Conservation (phyloP, 2,797 vertebrate species). For the Bucorvus abyssinicus region DNA sequence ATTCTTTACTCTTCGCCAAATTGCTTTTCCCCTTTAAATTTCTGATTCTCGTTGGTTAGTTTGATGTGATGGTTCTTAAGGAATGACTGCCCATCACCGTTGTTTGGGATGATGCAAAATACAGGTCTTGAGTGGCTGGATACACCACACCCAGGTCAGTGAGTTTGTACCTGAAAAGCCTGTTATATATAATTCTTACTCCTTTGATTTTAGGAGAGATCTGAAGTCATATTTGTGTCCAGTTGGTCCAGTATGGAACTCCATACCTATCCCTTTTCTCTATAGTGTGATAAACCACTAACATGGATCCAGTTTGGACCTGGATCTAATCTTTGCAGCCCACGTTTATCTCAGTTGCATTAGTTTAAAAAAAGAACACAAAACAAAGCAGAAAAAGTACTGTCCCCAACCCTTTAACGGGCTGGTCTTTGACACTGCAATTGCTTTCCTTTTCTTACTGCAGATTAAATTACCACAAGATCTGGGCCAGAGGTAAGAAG, state of each 20-base stretch:
- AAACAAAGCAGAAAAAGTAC: not conserved
- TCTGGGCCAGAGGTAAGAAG: conserved; percentile 13
- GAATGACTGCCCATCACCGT: not conserved
- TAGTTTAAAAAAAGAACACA: not conserved
- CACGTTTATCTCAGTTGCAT: not conserved
- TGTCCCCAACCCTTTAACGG: not conserved
- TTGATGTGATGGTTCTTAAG: not conserved
- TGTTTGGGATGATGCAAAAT: not conserved
- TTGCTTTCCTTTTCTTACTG: conserved; percentile 11
- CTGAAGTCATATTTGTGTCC: not conserved
- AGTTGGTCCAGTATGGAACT: not conserved
- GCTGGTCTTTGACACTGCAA: not conserved
- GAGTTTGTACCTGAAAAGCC: not conserved
- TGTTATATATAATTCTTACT: not conserved
- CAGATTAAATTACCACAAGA: conserved; percentile 15
- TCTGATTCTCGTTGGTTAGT: not conserved
- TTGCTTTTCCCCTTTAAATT: conserved; percentile 2
- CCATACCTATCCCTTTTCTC: not conserved
- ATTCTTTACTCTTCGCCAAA: not conserved
- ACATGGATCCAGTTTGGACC: not conserved
- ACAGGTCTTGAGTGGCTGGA: not conserved
- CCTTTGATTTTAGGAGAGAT: not conserved
- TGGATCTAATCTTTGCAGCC: not conserved
- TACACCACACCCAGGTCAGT: not conserved
- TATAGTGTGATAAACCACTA: not conserved